These are phyloP conservation scores for Diploptera punctata DNA, from an alignment of 2,888 invertebrate species.

Conservation along the genomic window DNA sequence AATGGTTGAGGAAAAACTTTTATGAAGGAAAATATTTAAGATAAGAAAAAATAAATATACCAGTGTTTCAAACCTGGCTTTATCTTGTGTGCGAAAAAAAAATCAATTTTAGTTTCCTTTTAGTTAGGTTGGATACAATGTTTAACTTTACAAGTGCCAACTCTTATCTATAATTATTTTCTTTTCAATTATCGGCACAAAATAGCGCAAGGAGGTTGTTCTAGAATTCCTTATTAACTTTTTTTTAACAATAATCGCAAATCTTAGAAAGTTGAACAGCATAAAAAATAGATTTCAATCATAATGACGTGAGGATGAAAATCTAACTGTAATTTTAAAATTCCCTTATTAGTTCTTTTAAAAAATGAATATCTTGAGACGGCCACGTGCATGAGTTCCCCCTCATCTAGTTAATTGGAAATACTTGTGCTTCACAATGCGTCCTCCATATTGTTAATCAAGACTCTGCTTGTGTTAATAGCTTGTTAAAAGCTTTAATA, in stretches of 20 bases:
- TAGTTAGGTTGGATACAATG: too few relatives aligned
- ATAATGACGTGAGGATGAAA: background rate
- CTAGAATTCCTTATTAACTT: background rate
- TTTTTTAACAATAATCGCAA: background rate
- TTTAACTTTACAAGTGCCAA: too few relatives aligned
- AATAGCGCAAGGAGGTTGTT: background rate
- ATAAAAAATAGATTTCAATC: background rate
- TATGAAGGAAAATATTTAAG: too few relatives aligned
- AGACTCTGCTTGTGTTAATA: conserved; percentile 35
- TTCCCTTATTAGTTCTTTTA: background rate
- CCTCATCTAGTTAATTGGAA: conserved; percentile 29
- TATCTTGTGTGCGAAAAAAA: too few relatives aligned
- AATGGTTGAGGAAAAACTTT: too few relatives aligned
- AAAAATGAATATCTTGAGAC: background rate
- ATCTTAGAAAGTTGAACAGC: background rate
- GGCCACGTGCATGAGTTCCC: background rate
- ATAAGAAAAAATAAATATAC: too few relatives aligned
- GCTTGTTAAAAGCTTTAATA: conserved; percentile 38
- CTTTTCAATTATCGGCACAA: background rate
- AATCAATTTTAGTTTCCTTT: too few relatives aligned
- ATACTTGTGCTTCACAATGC: conserved; percentile 13
- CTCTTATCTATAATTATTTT: background rate
- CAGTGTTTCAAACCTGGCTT: too few relatives aligned
- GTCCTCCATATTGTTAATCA: conserved; percentile 31
- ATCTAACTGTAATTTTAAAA: conserved; percentile 7